phyloP scores from a whole-genome alignment of 2,888 invertebrate genomes.

The Megaustenia siamemsis region DNA sequence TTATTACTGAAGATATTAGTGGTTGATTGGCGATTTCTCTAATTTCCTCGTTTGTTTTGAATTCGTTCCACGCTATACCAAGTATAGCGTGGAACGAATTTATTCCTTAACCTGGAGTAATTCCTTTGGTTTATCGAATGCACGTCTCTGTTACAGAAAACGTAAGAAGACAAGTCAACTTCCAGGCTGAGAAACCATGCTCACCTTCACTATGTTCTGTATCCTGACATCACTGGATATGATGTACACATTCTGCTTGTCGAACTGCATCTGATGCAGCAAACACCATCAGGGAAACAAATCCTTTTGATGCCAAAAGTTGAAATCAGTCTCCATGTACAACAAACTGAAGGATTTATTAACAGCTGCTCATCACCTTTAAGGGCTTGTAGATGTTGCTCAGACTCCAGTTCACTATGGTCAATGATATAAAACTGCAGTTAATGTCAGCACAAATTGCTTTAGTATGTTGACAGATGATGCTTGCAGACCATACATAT shows the following conservation, averaged over 20 bases:
- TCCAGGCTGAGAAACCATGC: slow-evolving; percentile 50
- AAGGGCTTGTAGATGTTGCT: not conserved
- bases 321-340: not conserved
- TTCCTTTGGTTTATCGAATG: too few species aligned
- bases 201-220: slow-evolving; percentile 46
- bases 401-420: not conserved
- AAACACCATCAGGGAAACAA: not conserved
- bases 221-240: slow-evolving; percentile 32
- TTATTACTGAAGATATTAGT: too few species aligned
- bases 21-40: too few species aligned
- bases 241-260: not conserved
- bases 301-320: not conserved
- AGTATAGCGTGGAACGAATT: too few species aligned
- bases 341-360: not conserved
- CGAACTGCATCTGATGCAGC: not conserved
- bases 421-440: not conserved
- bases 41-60: too few species aligned
- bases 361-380: not conserved
- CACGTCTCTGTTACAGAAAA: slow-evolving; percentile 45
- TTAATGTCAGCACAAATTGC: not conserved
- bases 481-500: not conserved
- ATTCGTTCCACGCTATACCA: too few species aligned
- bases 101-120: too few species aligned
- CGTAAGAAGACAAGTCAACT: slow-evolving; percentile 44
- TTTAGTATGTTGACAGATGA: not conserved